phyloP scores from a whole-genome alignment of 2,888 invertebrate genomes.

The Phyllotreta striolata region DNA sequence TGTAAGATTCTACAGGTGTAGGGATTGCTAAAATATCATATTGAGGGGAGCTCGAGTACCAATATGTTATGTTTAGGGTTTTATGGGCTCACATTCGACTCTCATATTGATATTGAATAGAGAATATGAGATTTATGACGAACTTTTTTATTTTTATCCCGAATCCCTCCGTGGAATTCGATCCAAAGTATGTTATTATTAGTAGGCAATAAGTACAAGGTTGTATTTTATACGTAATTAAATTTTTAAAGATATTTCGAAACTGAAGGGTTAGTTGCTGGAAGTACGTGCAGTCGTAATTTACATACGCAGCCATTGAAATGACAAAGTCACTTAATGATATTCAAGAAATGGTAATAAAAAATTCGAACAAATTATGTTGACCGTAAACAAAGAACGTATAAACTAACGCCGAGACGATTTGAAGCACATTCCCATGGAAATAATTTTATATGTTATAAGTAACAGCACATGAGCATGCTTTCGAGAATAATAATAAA shows the following conservation, averaged over 20 bases:
- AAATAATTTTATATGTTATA: conserved; percentile 53
- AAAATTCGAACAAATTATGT: conserved; percentile 35
- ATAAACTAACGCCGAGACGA: conserved; percentile 39
- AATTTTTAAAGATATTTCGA: background rate
- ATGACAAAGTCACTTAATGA: conserved; percentile 14
- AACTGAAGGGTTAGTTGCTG: background rate
- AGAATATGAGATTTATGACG: conserved; percentile 52
- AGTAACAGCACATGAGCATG: conserved; percentile 52
- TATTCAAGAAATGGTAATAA: conserved; percentile 18
- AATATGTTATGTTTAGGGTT: conserved; percentile 57
- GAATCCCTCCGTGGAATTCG: conserved; percentile 38
- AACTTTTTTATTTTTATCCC: conserved; percentile 38
- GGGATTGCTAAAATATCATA: conserved; percentile 60
- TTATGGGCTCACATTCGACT: conserved; percentile 57
- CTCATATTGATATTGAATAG: conserved; percentile 56
- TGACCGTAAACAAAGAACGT: conserved; percentile 32
- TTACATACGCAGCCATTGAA: conserved; percentile 4
- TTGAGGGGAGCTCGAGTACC: conserved; percentile 57
- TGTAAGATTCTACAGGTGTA: conserved; percentile 58
- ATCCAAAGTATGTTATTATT: conserved; percentile 12
- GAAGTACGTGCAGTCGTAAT: background rate
- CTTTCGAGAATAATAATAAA: conserved; percentile 52
- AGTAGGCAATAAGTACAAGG: background rate
- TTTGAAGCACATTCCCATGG: conserved; percentile 52
- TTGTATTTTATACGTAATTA: conserved; percentile 32